These are phyloP conservation scores for Mus caroli DNA, from an alignment of 2,797 vertebrate species.

Conservation along the genomic window DNA sequence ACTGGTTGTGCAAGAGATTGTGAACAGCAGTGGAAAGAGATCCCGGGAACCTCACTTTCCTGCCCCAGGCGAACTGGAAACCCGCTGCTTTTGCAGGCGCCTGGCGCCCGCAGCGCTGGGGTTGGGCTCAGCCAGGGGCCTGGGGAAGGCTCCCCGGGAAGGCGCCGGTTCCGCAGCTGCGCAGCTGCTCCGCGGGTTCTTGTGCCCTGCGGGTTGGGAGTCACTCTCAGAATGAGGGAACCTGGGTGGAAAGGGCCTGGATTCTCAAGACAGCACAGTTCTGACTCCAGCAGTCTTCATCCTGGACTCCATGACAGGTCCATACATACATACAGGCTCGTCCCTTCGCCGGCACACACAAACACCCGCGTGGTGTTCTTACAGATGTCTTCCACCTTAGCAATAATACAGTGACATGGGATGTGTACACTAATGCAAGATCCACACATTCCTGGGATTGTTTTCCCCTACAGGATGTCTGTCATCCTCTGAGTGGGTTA, in stretches of 20 bases:
- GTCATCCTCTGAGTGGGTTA: neutral
- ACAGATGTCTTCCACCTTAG: neutral
- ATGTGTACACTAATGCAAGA: neutral
- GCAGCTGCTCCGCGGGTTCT: constrained; percentile 30
- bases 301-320: neutral
- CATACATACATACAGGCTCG: neutral
- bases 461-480: neutral
- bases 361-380: neutral
- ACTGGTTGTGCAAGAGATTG: neutral
- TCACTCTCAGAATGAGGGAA: neutral
- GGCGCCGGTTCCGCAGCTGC: constrained; percentile 45
- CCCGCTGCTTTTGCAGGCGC: constrained; percentile 52
- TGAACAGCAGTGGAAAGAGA: neutral
- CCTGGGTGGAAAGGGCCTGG: neutral
- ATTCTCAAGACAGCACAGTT: neutral
- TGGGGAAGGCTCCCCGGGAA: neutral
- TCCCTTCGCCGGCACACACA: neutral
- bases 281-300: neutral
- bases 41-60: constrained; percentile 68
- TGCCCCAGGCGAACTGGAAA: constrained; percentile 68
- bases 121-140: constrained; percentile 61
- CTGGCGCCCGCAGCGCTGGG: constrained; percentile 76
- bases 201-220: neutral
- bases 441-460: neutral
- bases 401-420: neutral